Evolutionary conservation across 2,888 invertebrate genomes (phyloP).

Genomic region (Elegia similella): DNA sequence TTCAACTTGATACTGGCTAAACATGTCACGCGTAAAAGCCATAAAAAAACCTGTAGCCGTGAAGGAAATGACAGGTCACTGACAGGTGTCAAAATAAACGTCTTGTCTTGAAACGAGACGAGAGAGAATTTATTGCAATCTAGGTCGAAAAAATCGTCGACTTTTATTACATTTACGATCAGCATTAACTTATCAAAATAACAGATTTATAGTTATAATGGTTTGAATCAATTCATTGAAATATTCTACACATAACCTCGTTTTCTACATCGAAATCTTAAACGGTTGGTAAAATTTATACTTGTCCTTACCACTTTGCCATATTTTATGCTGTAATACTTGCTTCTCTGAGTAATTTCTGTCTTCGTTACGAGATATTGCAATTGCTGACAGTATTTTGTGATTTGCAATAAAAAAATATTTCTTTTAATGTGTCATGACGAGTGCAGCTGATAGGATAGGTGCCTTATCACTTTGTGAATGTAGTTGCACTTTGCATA

Average conservation of each 20-base stretch:
- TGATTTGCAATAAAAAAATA: neutral
- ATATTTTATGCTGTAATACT: constrained; percentile 72
- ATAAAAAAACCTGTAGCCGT: no score
- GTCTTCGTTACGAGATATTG: constrained; percentile 31
- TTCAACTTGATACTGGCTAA: no score
- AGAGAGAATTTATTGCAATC: constrained; percentile 37
- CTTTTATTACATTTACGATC: constrained; percentile 50
- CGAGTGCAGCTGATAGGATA: neutral
- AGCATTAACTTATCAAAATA: constrained; percentile 34
- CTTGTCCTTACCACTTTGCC: constrained; percentile 62
- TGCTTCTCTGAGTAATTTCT: constrained; percentile 45
- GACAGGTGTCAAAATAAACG: constrained; percentile 49
- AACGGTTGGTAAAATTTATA: constrained; percentile 46
- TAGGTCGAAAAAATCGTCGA: constrained; percentile 67
- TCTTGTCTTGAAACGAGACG: constrained; percentile 19
- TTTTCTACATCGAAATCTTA: constrained; percentile 34
- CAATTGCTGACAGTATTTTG: neutral
- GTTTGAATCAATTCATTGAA: constrained; percentile 47
- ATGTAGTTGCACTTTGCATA: constrained; percentile 10
- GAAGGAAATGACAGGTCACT: constrained; percentile 21
- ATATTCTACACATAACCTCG: constrained; percentile 46
- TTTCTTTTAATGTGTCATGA: neutral
- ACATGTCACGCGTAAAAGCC: no score
- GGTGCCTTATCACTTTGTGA: constrained; percentile 3
- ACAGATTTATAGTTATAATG: constrained; percentile 32